Evolutionary conservation across 2,888 invertebrate species (phyloP).

Genomic region (Drepana falcataria): DNA sequence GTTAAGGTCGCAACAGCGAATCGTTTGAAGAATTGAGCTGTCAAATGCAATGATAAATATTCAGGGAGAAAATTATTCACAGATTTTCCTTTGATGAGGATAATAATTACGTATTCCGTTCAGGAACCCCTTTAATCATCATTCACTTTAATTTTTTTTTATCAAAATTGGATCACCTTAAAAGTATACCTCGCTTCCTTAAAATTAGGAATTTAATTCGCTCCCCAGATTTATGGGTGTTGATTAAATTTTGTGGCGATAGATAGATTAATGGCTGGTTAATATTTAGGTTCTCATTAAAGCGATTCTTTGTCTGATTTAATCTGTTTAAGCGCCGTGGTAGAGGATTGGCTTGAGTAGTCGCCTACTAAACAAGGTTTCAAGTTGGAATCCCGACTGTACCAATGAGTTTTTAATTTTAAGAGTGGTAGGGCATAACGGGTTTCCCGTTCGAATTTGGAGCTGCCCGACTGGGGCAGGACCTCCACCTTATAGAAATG

Average conservation of each 20-base stretch:
- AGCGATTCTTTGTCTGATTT: too few relatives aligned
- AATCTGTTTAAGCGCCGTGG: too few relatives aligned
- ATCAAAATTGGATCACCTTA: conserved; percentile 1
- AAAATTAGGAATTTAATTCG: conserved; percentile 2
- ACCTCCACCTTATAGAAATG: too few relatives aligned
- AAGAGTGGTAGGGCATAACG: too few relatives aligned
- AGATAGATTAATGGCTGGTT: neutral
- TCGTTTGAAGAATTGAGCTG: conserved; percentile 1
- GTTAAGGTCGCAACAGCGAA: neutral
- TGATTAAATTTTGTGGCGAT: conserved; percentile 1
- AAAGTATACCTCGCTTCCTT: neutral
- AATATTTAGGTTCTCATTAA: neutral
- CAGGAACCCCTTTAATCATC: conserved; percentile 7
- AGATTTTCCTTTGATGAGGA: conserved; percentile 8
- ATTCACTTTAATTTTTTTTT: too few relatives aligned
- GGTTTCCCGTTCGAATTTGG: too few relatives aligned
- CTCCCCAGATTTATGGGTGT: neutral
- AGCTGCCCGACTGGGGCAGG: too few relatives aligned
- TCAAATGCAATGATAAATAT: conserved; percentile 5
- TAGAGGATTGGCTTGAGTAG: too few relatives aligned
- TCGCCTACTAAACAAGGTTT: too few relatives aligned
- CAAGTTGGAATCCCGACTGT: too few relatives aligned
- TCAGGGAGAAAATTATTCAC: conserved; percentile 8
- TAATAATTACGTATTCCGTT: conserved; percentile 14
- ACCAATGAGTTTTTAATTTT: too few relatives aligned